Evolutionary conservation across 1,140 invertebrate genomes (phyloP).

Genomic region (Ridgeia piscesae): DNA sequence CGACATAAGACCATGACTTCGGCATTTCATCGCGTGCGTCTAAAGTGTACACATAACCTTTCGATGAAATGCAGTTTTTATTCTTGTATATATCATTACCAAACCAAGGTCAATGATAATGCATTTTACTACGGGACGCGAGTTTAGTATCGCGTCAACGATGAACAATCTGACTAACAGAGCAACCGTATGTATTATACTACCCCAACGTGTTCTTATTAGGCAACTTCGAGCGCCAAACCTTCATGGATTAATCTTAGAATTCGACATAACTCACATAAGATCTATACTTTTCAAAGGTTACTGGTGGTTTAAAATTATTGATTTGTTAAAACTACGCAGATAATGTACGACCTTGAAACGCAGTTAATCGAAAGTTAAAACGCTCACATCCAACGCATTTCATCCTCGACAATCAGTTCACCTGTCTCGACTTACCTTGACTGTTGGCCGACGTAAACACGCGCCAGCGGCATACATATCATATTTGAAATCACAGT

Average conservation of each 20-base stretch:
- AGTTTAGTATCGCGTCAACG: background rate
- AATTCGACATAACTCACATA: too few relatives aligned
- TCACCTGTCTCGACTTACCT: background rate
- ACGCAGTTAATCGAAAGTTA: too few relatives aligned
- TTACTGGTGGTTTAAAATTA: too few relatives aligned
- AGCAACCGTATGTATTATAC: too few relatives aligned
- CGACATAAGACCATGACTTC: background rate
- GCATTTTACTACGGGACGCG: background rate
- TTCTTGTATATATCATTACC: background rate
- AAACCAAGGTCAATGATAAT: background rate
- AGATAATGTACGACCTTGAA: too few relatives aligned
- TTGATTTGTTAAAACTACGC: too few relatives aligned
- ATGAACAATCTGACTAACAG: too few relatives aligned
- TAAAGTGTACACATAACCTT: background rate
- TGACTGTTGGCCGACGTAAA: background rate
- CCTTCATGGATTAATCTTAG: too few relatives aligned
- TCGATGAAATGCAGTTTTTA: background rate
- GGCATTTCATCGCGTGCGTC: background rate
- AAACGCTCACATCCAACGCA: too few relatives aligned
- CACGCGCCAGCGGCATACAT: background rate
- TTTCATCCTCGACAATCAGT: background rate
- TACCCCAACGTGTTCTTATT: too few relatives aligned
- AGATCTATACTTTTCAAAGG: too few relatives aligned
- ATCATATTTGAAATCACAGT: background rate
- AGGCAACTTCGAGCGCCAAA: too few relatives aligned